phyloP scores from a whole-genome alignment of 1,140 invertebrate genomes.

The Pseudomyrmex pallidus region DNA sequence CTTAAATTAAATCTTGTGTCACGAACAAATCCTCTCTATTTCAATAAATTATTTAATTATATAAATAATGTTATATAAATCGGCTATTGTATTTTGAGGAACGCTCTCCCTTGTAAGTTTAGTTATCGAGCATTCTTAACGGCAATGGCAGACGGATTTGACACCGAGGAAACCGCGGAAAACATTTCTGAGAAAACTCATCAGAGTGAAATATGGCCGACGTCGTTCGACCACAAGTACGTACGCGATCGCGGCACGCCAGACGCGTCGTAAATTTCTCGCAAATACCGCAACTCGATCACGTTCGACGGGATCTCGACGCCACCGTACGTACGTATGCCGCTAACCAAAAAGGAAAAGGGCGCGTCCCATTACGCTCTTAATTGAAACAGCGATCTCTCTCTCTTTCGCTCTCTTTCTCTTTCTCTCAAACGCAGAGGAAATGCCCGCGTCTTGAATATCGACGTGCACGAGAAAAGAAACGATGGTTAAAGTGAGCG shows the following conservation, averaged over 20 bases:
- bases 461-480: constrained; percentile 24
- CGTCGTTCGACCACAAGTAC: constrained; percentile 42
- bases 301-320: constrained; percentile 62
- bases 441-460: constrained; percentile 64
- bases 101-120: not conserved
- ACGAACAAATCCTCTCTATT: no score
- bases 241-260: constrained; percentile 43
- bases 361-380: constrained; percentile 65
- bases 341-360: constrained; percentile 2
- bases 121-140: constrained; percentile 8
- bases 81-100: no score
- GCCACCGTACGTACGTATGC: constrained; percentile 40
- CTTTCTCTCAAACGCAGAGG: constrained; percentile 37
- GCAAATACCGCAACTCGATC: constrained; percentile 66
- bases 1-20: no score
- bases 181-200: constrained; percentile 54
- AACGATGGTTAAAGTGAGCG: not conserved
- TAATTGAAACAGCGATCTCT: constrained; percentile 70
- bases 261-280: constrained; percentile 60
- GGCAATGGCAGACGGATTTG: not conserved
- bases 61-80: not conserved
- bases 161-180: constrained; percentile 36
- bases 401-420: no score
- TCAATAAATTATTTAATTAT: not conserved
- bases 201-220: constrained; percentile 44